These are phyloP conservation scores for Lepidonotus clava DNA, from an alignment of 2,888 invertebrate genomes.

Conservation along the genomic window DNA sequence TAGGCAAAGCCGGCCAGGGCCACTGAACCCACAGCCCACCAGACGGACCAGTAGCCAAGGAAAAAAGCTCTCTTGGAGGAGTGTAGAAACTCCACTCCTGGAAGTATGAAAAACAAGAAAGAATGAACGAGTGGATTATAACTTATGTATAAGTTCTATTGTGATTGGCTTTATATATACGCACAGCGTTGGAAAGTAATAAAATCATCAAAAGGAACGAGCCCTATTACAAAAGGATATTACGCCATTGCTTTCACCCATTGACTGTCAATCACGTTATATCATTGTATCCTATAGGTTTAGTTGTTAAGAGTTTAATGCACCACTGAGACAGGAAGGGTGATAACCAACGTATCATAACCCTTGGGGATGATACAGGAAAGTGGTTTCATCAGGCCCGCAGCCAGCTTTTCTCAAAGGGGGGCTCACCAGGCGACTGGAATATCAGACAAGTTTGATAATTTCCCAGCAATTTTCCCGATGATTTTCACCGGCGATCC, in stretches of 20 bases:
- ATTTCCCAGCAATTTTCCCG: too few species aligned
- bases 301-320: too few species aligned
- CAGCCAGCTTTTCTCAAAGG: too few species aligned
- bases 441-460: too few species aligned
- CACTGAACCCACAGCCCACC: slow-evolving; percentile 81
- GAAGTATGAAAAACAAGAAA: background rate
- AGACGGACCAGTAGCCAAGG: slow-evolving; percentile 79
- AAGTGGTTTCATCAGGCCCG: too few species aligned
- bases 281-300: too few species aligned
- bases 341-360: too few species aligned
- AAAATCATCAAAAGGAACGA: background rate
- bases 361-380: too few species aligned
- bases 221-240: background rate
- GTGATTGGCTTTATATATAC: background rate
- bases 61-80: slow-evolving; percentile 80
- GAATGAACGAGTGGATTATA: background rate
- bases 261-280: too few species aligned
- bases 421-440: too few species aligned
- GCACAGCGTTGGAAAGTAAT: background rate
- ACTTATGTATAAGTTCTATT: background rate
- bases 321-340: too few species aligned
- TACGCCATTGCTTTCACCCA: background rate
- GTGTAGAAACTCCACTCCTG: slow-evolving; percentile 78
- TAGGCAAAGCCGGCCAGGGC: slow-evolving; percentile 81
- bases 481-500: too few species aligned